Evolutionary conservation across 2,888 invertebrate species (phyloP).

Genomic region (Lasioglossum villosulum): DNA sequence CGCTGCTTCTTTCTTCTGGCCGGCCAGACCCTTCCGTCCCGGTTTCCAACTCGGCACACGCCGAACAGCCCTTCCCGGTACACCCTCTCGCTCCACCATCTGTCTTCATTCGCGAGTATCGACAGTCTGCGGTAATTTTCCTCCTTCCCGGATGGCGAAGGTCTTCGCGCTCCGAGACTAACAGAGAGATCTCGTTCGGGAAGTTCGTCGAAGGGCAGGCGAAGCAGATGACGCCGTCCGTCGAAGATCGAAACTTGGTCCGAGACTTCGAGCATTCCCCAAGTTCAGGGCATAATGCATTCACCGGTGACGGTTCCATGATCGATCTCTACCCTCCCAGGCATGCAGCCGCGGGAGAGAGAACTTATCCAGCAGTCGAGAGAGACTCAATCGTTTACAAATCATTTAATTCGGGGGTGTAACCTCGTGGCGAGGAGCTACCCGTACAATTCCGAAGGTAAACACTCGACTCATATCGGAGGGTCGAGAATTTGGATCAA

Average conservation of each 20-base stretch:
- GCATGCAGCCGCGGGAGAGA: neutral
- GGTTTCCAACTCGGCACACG: slow-evolving; percentile 64
- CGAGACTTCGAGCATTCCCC: neutral
- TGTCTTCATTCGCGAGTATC: slow-evolving; percentile 66
- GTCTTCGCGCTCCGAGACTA: neutral
- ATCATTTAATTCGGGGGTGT: slow-evolving; percentile 62
- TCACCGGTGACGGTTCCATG: neutral
- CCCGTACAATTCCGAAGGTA: slow-evolving; percentile 17
- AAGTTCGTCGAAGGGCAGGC: neutral
- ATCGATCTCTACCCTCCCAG: neutral
- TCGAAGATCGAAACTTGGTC: slow-evolving; percentile 2
- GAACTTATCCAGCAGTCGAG: slow-evolving; percentile 13
- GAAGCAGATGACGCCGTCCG: slow-evolving; percentile 37
- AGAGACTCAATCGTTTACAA: slow-evolving; percentile 62
- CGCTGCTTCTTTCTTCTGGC: slow-evolving; percentile 51
- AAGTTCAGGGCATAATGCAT: neutral
- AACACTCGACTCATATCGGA: slow-evolving; percentile 20
- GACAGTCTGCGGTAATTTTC: slow-evolving; percentile 54
- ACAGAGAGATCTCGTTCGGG: slow-evolving; percentile 9
- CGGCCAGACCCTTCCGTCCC: slow-evolving; percentile 43
- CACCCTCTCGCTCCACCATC: slow-evolving; percentile 63
- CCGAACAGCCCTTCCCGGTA: slow-evolving; percentile 47
- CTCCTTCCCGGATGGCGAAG: slow-evolving; percentile 34
- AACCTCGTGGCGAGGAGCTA: slow-evolving; percentile 18
- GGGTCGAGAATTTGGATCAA: slow-evolving; percentile 11